Evolutionary conservation across 1,140 invertebrate species (phyloP).

Genomic region (Drusus annulatus): DNA sequence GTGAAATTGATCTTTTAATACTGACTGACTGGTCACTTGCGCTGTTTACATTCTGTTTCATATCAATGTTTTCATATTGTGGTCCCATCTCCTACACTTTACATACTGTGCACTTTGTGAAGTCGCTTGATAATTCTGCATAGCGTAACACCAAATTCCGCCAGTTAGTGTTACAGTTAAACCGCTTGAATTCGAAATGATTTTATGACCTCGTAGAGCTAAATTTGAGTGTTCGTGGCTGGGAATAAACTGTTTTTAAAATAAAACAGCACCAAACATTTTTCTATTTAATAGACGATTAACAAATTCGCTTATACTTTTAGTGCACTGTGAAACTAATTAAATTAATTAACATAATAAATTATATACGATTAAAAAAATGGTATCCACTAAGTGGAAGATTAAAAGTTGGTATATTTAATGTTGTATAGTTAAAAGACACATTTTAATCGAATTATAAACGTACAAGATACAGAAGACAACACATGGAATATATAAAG

Average conservation of each 20-base stretch:
- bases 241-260: conserved; percentile 43
- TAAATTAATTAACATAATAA: conserved; percentile 39
- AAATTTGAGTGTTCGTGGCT: conserved; percentile 57
- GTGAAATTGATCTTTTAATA: neutral
- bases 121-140: neutral
- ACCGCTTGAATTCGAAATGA: no score
- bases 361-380: conserved; percentile 47
- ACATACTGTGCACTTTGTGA: neutral
- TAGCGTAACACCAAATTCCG: neutral
- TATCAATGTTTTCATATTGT: neutral
- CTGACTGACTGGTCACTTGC: neutral
- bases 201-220: conserved; percentile 54
- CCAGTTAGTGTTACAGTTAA: neutral
- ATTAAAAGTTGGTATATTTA: conserved; percentile 40
- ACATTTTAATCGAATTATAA: conserved; percentile 50
- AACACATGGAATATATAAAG: neutral
- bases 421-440: conserved; percentile 32
- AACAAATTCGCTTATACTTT: conserved; percentile 54
- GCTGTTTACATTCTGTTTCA: neutral
- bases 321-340: conserved; percentile 50
- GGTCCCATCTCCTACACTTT: neutral
- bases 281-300: conserved; percentile 44
- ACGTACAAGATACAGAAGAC: conserved; percentile 22
- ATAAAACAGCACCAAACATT: conserved; percentile 46
- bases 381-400: conserved; percentile 59